Evolutionary conservation across 2,797 vertebrate species (phyloP), one percentile per base, ranked within the genome.

Genomic region (Thripadectes ignobilis): DNA sequence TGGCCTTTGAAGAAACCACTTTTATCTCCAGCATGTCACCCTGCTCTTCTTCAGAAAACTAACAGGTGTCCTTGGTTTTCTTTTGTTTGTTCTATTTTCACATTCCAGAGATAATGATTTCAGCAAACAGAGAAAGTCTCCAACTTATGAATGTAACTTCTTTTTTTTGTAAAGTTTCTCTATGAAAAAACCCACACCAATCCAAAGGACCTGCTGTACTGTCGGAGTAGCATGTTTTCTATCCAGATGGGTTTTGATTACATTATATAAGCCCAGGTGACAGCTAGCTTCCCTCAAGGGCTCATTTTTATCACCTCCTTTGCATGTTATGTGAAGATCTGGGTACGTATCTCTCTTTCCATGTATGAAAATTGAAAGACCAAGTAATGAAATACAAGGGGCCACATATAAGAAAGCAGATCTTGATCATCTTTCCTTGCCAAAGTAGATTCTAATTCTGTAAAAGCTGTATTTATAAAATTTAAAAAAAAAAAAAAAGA

Each of bases 1-100:
- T 49, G 41, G 68, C 76, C 76, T 96, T 95, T 96, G 91, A 95
- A 91, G 92, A 91, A 78, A 86, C 62, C 57, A 91, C 59, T 78
- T 63, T 27, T 65, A 65, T 85, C 88, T 91, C 36, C 12, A 79
- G n/a, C 12, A 24, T 18, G 30, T 65, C 89, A 85, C 41, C 46
- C 61, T 43, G 16, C 13, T 91, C 76, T 88, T 87, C 61, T 78
- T 80, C 48, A 73, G 45, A 88, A 88, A 92, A 69, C 30, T 23
- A 93, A 75, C 85, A 91, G 51, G 65, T 93, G 61, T 80, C 46
- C 69, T 61, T 85, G 17, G 22, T 36, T 48, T 59, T 73, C 62
- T 52, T 85, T 87, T 92, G 87, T 89, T 80, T 77, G 46, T 73
- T 75, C 69, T 63, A 4, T 76, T 88, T 79, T 86, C 85, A 90